Conservation (phyloP, 2,888 invertebrate species). For the Metellina segmentata region DNA sequence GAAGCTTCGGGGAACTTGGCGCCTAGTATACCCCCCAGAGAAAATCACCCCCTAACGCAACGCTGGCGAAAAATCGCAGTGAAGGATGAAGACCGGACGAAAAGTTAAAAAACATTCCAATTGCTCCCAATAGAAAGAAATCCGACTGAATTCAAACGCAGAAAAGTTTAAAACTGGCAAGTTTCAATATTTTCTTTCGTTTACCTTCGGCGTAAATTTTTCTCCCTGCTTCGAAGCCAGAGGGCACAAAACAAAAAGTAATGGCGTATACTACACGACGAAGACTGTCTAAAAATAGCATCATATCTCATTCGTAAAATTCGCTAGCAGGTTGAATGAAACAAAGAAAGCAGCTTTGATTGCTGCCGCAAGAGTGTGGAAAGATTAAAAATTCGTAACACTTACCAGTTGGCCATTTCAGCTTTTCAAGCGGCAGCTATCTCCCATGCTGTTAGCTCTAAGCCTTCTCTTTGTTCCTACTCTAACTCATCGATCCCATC, state of each 20-base stretch:
- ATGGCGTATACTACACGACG: slow-evolving; percentile 50
- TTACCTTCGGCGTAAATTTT: slow-evolving; percentile 56
- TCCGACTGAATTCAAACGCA: not conserved
- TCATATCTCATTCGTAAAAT: slow-evolving; percentile 20
- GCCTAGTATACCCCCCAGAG: slow-evolving; percentile 24
- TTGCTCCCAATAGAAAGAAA: slow-evolving; percentile 6
- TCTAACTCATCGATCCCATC: slow-evolving; percentile 58
- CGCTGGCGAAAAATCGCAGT: not conserved
- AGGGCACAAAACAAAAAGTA: slow-evolving; percentile 69
- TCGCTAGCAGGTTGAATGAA: not conserved
- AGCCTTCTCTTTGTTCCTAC: slow-evolving; percentile 59
- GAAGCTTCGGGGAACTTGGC: slow-evolving; percentile 44
- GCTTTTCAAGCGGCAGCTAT: not conserved
- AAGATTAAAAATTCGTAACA: slow-evolving; percentile 15
- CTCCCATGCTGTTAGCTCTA: slow-evolving; percentile 44
- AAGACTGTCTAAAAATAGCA: slow-evolving; percentile 72
- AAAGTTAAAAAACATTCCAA: not conserved
- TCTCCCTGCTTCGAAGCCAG: slow-evolving; percentile 42
- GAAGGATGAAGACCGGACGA: not conserved
- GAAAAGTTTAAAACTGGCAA: not conserved
- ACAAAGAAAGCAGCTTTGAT: not conserved
- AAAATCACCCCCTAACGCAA: not conserved
- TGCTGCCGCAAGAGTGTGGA: not conserved
- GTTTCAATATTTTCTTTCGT: slow-evolving; percentile 33
- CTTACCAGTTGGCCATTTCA: slow-evolving; percentile 63